Conservation (phyloP, 92 coral and sea anemone species). For the Epizoanthus scotinus region DNA sequence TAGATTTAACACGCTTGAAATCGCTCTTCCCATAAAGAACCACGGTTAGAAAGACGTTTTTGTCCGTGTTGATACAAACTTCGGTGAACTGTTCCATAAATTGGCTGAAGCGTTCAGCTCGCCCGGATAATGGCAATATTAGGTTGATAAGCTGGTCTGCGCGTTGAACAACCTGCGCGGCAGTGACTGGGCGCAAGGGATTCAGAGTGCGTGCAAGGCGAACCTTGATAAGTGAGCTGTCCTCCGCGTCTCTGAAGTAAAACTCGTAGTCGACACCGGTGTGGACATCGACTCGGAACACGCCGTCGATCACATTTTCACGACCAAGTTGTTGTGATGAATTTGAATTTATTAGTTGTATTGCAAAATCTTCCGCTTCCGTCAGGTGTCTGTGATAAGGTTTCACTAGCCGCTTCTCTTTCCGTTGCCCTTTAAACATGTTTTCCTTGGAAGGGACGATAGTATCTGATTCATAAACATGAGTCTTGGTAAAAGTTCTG, state of each 20-base stretch:
- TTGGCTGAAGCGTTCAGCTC: constrained; percentile 80
- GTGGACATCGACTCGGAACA: constrained; percentile 74
- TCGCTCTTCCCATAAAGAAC: constrained; percentile 85
- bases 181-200: constrained; percentile 43
- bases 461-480: constrained; percentile 63
- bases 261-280: constrained; percentile 82
- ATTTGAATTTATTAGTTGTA: constrained; percentile 57
- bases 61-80: constrained; percentile 75
- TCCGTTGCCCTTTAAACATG: constrained; percentile 68
- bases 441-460: constrained; percentile 69
- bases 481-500: constrained; percentile 75
- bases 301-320: constrained; percentile 71
- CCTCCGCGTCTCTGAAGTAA: constrained; percentile 53
- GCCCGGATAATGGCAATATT: constrained; percentile 81
- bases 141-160: constrained; percentile 67
- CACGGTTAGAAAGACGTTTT: constrained; percentile 79
- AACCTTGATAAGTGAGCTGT: constrained; percentile 37
- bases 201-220: constrained; percentile 55
- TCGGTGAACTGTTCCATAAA: constrained; percentile 77
- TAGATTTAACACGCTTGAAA: constrained; percentile 61
- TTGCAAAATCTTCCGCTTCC: constrained; percentile 55
- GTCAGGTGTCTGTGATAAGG: constrained; percentile 59
- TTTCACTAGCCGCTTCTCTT: constrained; percentile 52
- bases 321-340: constrained; percentile 52
- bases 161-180: constrained; percentile 15